These are phyloP conservation scores for Drosophila anceps DNA, from an alignment of 2,888 invertebrate genomes.

Conservation along the genomic window DNA sequence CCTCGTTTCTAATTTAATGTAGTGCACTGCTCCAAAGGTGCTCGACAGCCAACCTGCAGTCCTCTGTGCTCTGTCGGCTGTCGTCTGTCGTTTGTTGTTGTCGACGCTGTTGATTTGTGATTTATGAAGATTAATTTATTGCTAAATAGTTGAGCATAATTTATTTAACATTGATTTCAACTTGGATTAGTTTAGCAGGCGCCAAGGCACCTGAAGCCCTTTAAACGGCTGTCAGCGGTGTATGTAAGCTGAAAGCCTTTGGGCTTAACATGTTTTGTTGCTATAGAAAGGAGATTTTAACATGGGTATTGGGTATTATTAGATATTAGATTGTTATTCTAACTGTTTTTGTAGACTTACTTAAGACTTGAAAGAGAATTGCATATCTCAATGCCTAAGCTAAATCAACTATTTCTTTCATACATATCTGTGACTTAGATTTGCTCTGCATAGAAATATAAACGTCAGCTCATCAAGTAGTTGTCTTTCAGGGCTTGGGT, in stretches of 20 bases:
- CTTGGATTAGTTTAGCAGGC: slow-evolving; percentile 62
- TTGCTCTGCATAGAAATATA: background rate
- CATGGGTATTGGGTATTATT: background rate
- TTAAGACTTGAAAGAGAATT: background rate
- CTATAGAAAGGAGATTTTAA: too few relatives aligned
- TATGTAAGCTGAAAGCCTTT: slow-evolving; percentile 4
- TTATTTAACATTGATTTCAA: slow-evolving; percentile 82
- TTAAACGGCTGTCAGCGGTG: slow-evolving; percentile 39
- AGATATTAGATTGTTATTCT: too few relatives aligned
- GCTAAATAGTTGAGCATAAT: slow-evolving; percentile 80
- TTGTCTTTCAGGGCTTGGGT: background rate
- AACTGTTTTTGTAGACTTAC: too few relatives aligned
- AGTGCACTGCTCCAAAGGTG: slow-evolving; percentile 49
- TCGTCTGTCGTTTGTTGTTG: slow-evolving; percentile 44
- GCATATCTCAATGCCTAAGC: background rate
- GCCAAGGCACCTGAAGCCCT: slow-evolving; percentile 22
- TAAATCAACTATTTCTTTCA: background rate
- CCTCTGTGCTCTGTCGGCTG: slow-evolving; percentile 15
- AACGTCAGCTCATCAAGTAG: background rate
- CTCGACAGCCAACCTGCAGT: slow-evolving; percentile 8
- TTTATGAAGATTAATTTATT: slow-evolving; percentile 84
- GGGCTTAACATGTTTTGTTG: background rate
- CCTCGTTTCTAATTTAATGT: slow-evolving; percentile 79
- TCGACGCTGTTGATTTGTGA: slow-evolving; percentile 81
- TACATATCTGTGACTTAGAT: slow-evolving; percentile 1